phyloP scores from a whole-genome alignment of 2,113 vertebrate genomes.

The Poeciliopsis occidentalis region DNA sequence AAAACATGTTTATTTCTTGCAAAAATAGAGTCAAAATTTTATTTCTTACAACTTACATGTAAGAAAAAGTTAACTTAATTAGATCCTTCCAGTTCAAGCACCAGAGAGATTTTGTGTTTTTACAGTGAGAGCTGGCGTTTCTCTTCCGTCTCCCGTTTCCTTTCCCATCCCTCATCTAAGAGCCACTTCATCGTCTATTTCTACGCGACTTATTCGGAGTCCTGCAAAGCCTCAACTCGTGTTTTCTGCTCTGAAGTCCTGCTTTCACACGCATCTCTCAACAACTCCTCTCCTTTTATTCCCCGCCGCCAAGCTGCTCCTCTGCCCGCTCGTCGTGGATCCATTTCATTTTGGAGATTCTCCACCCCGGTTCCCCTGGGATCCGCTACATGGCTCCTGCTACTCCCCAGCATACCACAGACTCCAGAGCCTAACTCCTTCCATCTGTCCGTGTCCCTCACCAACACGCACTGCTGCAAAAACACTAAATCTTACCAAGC shows the following conservation, averaged over 20 bases:
- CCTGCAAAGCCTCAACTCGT: slow-evolving; percentile 55
- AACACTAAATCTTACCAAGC: too few relatives aligned
- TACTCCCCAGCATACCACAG: slow-evolving; percentile 66
- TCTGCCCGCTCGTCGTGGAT: slow-evolving; percentile 34
- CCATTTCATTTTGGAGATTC: slow-evolving; percentile 60
- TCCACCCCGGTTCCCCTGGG: slow-evolving; percentile 57
- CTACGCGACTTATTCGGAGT: neutral
- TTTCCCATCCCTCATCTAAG: neutral
- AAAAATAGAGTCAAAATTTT: too few relatives aligned
- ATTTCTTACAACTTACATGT: too few relatives aligned
- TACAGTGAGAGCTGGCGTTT: slow-evolving; percentile 34
- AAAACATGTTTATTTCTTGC: too few relatives aligned
- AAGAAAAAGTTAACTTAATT: too few relatives aligned
- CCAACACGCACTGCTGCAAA: neutral
- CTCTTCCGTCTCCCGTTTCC: slow-evolving; percentile 24
- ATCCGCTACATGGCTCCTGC: slow-evolving; percentile 47
- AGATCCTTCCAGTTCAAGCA: too few relatives aligned
- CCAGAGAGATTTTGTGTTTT: too few relatives aligned
- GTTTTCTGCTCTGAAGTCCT: slow-evolving; percentile 32
- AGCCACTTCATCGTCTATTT: slow-evolving; percentile 11
- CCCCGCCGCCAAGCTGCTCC: slow-evolving; percentile 48
- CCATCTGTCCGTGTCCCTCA: slow-evolving; percentile 68
- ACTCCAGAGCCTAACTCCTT: slow-evolving; percentile 46
- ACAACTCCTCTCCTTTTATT: slow-evolving; percentile 32
- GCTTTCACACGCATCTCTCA: slow-evolving; percentile 43